A percentile compares a stretch with the other conserved stretches of the same genome.
Evolutionary conservation across 2,113 vertebrate genomes (phyloP).

Genomic region (Pelecanoides urinatrix): DNA sequence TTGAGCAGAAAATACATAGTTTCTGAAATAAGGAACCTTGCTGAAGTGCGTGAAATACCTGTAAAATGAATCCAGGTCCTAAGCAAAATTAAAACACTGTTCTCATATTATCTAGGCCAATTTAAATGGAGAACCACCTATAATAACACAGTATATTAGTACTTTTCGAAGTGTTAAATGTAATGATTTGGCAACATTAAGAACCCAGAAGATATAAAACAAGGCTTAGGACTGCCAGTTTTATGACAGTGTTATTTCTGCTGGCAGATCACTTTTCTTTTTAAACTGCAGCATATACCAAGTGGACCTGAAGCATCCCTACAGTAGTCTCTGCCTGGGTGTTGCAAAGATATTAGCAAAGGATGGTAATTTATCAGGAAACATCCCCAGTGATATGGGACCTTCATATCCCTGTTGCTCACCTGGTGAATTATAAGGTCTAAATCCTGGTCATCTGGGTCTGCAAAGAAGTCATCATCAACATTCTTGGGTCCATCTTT

Average conservation of each 20-base stretch:
- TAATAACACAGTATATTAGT: background rate
- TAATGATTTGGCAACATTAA: background rate
- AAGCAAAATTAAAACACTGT: background rate
- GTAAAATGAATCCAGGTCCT: background rate
- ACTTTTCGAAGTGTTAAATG: background rate
- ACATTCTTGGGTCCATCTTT: background rate
- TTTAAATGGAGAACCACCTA: background rate
- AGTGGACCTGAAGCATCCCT: background rate
- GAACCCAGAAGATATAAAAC: background rate
- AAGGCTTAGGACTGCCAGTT: background rate
- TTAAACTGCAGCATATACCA: background rate
- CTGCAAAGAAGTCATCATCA: background rate
- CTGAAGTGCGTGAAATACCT: background rate
- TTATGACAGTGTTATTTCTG: slow-evolving; percentile 25
- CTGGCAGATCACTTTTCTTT: slow-evolving; percentile 34
- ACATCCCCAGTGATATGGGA: background rate
- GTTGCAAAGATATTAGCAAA: slow-evolving; percentile 22
- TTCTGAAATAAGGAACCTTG: background rate
- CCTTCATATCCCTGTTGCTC: background rate
- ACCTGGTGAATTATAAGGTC: background rate
- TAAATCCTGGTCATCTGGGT: background rate
- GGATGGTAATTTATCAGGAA: slow-evolving; percentile 14
- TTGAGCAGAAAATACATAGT: background rate
- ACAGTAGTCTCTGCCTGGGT: background rate
- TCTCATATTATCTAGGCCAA: background rate